Evolutionary conservation across 64 coral and sea anemone genomes (phyloP).

Genomic region (Pachyseris speciosa): DNA sequence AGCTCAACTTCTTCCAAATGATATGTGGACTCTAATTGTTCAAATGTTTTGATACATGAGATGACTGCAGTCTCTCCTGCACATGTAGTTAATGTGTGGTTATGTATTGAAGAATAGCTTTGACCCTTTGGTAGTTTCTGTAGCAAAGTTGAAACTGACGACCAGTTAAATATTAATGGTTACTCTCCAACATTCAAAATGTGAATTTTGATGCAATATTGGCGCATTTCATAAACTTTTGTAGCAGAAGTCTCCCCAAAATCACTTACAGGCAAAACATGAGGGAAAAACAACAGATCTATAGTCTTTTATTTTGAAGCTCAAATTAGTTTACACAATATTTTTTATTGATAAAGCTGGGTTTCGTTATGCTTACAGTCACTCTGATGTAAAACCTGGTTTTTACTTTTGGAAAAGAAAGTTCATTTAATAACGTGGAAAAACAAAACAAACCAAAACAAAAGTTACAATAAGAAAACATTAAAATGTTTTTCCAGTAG

Average conservation of each 20-base stretch:
- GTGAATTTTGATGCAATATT: constrained; percentile 13
- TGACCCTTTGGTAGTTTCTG: constrained; percentile 41
- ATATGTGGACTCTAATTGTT: not conserved
- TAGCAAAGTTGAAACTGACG: constrained; percentile 13
- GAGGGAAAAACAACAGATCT: not conserved
- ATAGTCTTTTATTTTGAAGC: not conserved
- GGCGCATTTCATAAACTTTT: not conserved
- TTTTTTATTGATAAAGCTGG: too few species aligned
- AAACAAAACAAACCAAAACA: too few species aligned
- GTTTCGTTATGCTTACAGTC: not conserved
- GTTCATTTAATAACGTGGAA: too few species aligned
- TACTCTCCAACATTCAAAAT: constrained; percentile 36
- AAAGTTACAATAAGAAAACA: not conserved
- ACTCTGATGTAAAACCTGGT: not conserved
- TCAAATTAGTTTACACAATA: not conserved
- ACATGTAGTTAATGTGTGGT: constrained; percentile 15
- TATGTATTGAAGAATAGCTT: constrained; percentile 29
- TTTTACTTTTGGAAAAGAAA: not conserved
- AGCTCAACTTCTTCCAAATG: constrained; percentile 26
- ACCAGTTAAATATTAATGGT: constrained; percentile 71
- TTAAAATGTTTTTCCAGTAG: not conserved
- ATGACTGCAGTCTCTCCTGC: constrained; percentile 1
- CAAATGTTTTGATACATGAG: not conserved
- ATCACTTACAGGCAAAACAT: too few species aligned
- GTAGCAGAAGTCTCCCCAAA: too few species aligned